Conservation (phyloP, 2,888 invertebrate genomes). For the Aleiodes alternator region DNA sequence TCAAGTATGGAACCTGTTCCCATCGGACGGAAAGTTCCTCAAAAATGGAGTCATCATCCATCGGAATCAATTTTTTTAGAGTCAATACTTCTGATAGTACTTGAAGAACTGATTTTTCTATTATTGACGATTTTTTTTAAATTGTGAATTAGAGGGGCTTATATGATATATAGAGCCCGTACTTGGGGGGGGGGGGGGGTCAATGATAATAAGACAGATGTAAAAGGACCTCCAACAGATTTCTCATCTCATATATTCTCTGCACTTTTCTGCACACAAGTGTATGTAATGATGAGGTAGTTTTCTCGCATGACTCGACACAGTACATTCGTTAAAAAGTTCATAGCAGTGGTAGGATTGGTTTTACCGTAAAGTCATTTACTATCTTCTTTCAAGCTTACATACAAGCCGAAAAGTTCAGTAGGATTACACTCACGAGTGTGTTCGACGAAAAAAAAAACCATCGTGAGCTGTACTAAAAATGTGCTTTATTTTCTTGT, state of each 20-base stretch:
- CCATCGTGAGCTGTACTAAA: conserved; percentile 18
- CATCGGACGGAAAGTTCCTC: too few species aligned
- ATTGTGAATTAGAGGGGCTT: too few species aligned
- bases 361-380: conserved; percentile 13
- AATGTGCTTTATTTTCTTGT: conserved; percentile 33
- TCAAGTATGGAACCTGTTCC: too few species aligned
- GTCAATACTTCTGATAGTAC: too few species aligned
- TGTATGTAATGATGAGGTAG: conserved; percentile 21
- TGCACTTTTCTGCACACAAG: neutral
- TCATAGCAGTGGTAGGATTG: neutral
- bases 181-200: too few species aligned
- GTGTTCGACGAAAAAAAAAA: conserved; percentile 23
- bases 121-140: too few species aligned
- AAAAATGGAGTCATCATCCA: too few species aligned
- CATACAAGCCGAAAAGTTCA: conserved; percentile 31
- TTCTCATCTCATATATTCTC: conserved; percentile 6
- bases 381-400: conserved; percentile 24
- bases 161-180: too few species aligned
- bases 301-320: conserved; percentile 29
- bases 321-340: conserved; percentile 39
- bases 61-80: too few species aligned
- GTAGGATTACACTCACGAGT: conserved; percentile 37
- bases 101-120: too few species aligned
- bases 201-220: conserved; percentile 14
- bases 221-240: neutral